Evolutionary conservation across 2,113 vertebrate species (phyloP).

Genomic region (Patagioenas fasciata): DNA sequence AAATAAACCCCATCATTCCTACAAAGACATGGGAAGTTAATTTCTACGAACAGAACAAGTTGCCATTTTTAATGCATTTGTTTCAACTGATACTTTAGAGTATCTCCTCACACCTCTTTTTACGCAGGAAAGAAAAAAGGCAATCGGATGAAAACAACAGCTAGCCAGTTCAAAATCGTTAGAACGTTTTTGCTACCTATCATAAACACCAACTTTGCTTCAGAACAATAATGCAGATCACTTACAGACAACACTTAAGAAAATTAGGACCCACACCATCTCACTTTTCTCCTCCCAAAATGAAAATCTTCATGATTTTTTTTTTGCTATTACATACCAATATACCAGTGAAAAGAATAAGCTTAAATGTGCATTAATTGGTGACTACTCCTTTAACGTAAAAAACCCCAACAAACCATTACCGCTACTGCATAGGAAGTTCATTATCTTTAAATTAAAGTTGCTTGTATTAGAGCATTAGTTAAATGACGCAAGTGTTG

Average conservation of each 20-base stretch:
- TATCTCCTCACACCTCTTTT: conserved; percentile 37
- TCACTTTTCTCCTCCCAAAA: not conserved
- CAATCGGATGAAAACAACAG: conserved; percentile 36
- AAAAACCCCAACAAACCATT: not conserved
- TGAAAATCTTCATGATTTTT: not conserved
- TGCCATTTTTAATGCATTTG: conserved; percentile 41
- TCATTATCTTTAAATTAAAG: not conserved
- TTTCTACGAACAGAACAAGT: not conserved
- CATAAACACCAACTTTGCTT: conserved; percentile 17
- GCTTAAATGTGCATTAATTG: not conserved
- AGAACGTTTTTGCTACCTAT: conserved; percentile 30
- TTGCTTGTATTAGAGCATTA: not conserved
- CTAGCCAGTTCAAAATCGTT: conserved; percentile 49
- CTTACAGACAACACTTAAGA: not conserved
- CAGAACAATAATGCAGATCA: conserved; percentile 31
- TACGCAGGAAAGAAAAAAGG: not conserved
- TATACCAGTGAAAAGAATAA: not conserved
- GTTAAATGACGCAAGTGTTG: rapidly evolving
- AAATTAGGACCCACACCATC: not conserved
- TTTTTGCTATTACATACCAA: not conserved
- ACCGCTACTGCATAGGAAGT: not conserved
- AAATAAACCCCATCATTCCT: not conserved
- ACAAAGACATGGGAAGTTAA: not conserved
- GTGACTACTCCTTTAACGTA: not conserved
- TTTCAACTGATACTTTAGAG: conserved; percentile 36